Evolutionary conservation across 2,797 vertebrate genomes (phyloP).

Genomic region (Holocentrus rufus): DNA sequence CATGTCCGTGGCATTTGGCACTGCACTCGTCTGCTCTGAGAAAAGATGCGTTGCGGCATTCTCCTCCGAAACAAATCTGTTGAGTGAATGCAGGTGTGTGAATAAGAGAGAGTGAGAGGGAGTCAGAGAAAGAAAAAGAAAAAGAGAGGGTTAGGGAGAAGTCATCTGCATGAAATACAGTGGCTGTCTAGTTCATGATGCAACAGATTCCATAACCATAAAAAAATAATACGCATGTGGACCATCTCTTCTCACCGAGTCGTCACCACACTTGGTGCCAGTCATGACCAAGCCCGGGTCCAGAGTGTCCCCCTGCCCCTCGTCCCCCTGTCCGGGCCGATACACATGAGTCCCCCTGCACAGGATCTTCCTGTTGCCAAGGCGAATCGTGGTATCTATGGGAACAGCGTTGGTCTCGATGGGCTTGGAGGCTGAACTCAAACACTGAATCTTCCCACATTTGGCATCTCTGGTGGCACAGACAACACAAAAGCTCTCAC

Average conservation of each 20-base stretch:
- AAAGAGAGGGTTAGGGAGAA: background rate
- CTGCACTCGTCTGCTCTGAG: conserved; percentile 88
- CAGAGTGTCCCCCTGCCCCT: conserved; percentile 87
- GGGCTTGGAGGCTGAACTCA: conserved; percentile 86
- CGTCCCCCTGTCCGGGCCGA: conserved; percentile 78
- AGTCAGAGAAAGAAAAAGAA: background rate
- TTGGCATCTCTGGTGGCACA: conserved; percentile 85
- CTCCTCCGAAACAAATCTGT: conserved; percentile 96
- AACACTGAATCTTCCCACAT: conserved; percentile 98
- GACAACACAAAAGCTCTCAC: background rate
- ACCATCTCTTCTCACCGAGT: conserved; percentile 83
- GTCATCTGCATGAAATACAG: background rate
- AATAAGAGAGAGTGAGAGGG: conserved; percentile 10
- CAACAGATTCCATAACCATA: background rate
- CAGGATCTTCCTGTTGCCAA: conserved; percentile 72
- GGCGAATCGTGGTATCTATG: conserved; percentile 89
- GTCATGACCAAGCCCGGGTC: conserved; percentile 97
- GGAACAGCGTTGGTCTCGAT: conserved; percentile 89
- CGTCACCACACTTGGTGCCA: conserved; percentile 92
- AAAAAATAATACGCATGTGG: background rate
- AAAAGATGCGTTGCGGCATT: conserved; percentile 92
- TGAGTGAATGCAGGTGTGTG: conserved; percentile 13
- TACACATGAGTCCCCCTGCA: conserved; percentile 95
- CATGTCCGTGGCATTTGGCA: conserved; percentile 90
- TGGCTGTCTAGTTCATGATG: background rate